Percentiles rank a stretch among this genome's conserved stretches.
These are phyloP conservation scores for Dicerorhinus sumatrensis DNA, from an alignment of 2,113 vertebrate genomes.

Conservation along the genomic window DNA sequence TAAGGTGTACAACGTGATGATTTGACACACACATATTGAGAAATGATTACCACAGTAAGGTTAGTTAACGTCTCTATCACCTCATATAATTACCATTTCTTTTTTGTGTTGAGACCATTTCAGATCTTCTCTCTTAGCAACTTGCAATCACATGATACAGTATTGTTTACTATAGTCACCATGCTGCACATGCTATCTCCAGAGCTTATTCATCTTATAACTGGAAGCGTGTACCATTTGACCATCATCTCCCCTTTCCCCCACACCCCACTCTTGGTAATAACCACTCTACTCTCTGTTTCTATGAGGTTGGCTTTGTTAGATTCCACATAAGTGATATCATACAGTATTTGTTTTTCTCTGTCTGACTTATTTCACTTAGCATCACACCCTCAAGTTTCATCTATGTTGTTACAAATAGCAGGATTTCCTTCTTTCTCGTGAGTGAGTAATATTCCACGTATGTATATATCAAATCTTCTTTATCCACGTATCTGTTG, in stretches of 20 bases:
- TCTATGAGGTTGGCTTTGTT: background rate
- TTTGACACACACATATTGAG: background rate
- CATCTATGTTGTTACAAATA: background rate
- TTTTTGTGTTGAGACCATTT: background rate
- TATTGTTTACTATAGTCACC: background rate
- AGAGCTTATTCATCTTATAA: background rate
- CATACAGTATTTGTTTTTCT: background rate
- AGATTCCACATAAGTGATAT: background rate
- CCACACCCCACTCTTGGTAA: background rate
- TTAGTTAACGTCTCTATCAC: background rate
- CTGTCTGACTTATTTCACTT: background rate
- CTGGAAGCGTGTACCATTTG: background rate
- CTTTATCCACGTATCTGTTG: background rate
- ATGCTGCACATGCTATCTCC: background rate
- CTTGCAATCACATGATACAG: background rate
- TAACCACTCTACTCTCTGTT: background rate
- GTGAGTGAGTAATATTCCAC: background rate
- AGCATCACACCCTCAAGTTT: background rate
- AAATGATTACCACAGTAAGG: background rate
- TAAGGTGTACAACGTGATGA: background rate
- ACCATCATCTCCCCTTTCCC: background rate
- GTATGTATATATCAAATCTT: background rate
- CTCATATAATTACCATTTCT: background rate
- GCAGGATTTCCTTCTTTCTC: background rate
- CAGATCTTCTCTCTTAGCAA: background rate